phyloP scores from a whole-genome alignment of 2,113 vertebrate species.

The Abramis brama region DNA sequence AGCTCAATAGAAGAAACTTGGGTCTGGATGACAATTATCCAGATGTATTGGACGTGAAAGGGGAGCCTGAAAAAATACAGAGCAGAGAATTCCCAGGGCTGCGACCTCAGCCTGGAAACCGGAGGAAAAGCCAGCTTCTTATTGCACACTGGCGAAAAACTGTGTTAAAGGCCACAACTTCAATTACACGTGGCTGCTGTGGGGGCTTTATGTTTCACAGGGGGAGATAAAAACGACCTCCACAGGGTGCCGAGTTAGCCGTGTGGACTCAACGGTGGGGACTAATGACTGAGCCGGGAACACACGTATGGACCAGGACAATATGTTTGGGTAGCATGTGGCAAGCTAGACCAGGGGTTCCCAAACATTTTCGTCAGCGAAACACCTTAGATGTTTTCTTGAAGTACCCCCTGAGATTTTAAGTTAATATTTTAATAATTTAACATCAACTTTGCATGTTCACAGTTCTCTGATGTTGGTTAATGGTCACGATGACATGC shows the following conservation, averaged over 20 bases:
- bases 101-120: slow-evolving; percentile 20
- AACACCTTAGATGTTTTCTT: background rate
- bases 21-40: slow-evolving; percentile 59
- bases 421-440: background rate
- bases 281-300: background rate
- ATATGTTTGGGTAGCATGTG: background rate
- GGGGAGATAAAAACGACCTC: slow-evolving; percentile 62
- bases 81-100: slow-evolving; percentile 51
- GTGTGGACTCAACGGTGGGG: slow-evolving; percentile 52
- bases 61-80: slow-evolving; percentile 48
- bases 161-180: slow-evolving; percentile 54
- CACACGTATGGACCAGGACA: slow-evolving; percentile 15
- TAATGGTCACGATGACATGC: background rate
- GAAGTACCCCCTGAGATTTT: background rate
- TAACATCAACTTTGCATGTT: background rate
- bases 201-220: slow-evolving; percentile 45
- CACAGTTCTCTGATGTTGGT: background rate
- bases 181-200: slow-evolving; percentile 45
- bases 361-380: background rate
- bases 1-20: slow-evolving; percentile 61
- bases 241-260: background rate
- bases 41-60: slow-evolving; percentile 60
- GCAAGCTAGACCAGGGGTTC: background rate
- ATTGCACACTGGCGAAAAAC: slow-evolving; percentile 27
- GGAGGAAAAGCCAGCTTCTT: slow-evolving; percentile 22